A percentile compares a stretch with the other conserved stretches of the same genome.
Conservation (phyloP, 2,797 vertebrate genomes). For the Euthynnus affinis region DNA sequence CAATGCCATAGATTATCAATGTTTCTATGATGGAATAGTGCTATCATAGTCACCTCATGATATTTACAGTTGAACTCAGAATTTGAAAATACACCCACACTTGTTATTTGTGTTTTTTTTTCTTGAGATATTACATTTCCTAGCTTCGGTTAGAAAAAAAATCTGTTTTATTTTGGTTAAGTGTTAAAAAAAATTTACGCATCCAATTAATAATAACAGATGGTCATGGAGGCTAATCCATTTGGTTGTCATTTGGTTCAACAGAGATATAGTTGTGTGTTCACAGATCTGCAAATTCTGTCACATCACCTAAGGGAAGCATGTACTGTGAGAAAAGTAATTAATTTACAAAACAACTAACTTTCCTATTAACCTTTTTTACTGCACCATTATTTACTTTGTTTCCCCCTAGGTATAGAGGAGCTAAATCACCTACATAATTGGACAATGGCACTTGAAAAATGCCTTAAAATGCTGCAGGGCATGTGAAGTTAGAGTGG, state of each 20-base stretch:
- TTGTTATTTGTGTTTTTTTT: neutral
- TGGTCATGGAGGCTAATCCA: neutral
- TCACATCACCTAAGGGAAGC: constrained; percentile 5
- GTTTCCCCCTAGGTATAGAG: neutral
- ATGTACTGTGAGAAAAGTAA: constrained; percentile 11
- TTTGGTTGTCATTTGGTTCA: neutral
- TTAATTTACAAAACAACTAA: constrained; percentile 11
- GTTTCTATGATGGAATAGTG: neutral
- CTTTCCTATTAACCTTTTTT: neutral
- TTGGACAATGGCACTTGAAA: neutral
- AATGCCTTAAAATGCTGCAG: neutral
- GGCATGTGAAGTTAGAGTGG: neutral
- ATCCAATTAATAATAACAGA: neutral
- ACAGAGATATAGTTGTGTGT: neutral
- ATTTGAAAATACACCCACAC: constrained; percentile 1
- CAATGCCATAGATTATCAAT: neutral
- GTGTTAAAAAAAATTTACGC: constrained; percentile 1
- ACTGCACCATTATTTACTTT: constrained; percentile 15
- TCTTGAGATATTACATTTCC: neutral
- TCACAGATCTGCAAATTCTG: neutral
- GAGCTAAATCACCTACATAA: neutral
- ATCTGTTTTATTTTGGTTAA: neutral
- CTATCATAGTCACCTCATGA: constrained; percentile 2
- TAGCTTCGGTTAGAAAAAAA: neutral
- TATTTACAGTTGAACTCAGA: constrained; percentile 10